A percentile compares a stretch with the other conserved stretches of the same genome.
Evolutionary conservation across 2,888 invertebrate species (phyloP).

Genomic region (Noctua fimbriata): DNA sequence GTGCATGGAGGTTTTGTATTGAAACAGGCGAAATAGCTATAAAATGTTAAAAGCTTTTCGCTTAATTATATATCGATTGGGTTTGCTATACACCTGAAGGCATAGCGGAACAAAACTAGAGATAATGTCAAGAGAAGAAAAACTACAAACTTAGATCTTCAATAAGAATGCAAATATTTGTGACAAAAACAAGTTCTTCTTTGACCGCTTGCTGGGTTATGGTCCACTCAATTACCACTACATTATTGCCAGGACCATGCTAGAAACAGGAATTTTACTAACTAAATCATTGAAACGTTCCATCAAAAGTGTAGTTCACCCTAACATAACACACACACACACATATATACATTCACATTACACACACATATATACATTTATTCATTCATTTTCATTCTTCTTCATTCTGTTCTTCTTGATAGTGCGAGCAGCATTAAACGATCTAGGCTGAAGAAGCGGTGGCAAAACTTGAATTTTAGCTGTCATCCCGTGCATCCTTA

Average conservation of each 20-base stretch:
- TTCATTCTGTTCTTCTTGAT: too few relatives aligned
- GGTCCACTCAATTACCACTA: background rate
- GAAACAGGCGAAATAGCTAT: too few relatives aligned
- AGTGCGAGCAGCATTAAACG: too few relatives aligned
- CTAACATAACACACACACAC: too few relatives aligned
- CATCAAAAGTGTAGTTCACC: too few relatives aligned
- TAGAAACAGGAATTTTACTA: background rate
- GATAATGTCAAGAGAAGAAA: background rate
- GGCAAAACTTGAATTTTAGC: too few relatives aligned
- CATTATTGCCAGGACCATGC: background rate
- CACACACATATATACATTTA: too few relatives aligned
- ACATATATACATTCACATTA: too few relatives aligned
- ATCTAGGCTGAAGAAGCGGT: too few relatives aligned
- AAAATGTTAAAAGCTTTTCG: slow-evolving; percentile 12
- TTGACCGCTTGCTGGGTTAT: background rate
- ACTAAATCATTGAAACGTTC: background rate
- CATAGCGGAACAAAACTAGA: background rate
- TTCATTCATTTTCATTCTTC: too few relatives aligned
- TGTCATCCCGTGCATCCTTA: background rate
- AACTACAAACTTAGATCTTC: background rate
- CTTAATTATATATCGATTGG: background rate
- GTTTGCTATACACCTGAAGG: background rate
- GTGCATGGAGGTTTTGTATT: slow-evolving; percentile 28
- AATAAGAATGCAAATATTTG: background rate
- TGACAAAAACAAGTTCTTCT: background rate